phyloP scores from a whole-genome alignment of 2,113 vertebrate genomes.

The Laterallus jamaicensis region DNA sequence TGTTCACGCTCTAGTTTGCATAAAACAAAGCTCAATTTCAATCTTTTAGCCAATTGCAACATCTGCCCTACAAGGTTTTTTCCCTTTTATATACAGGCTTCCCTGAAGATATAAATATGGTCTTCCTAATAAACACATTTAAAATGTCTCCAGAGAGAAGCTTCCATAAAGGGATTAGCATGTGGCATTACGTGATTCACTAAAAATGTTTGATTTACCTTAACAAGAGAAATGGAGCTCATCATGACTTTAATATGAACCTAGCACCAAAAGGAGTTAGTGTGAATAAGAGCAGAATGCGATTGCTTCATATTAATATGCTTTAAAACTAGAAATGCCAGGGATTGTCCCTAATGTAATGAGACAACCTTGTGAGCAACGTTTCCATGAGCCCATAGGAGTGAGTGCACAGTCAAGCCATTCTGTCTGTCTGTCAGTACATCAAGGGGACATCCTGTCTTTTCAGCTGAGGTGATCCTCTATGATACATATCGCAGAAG shows the following conservation, averaged over 20 bases:
- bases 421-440: not conserved
- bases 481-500: not conserved
- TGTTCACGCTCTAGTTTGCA: slow-evolving; percentile 62
- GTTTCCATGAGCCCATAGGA: not conserved
- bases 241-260: not conserved
- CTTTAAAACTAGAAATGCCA: not conserved
- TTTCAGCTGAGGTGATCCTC: slow-evolving; percentile 5
- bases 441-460: not conserved
- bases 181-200: not conserved
- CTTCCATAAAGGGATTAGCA: slow-evolving; percentile 22
- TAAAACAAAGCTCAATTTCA: slow-evolving; percentile 68
- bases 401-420: not conserved
- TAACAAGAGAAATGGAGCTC: not conserved
- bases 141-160: slow-evolving; percentile 41
- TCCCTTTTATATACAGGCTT: slow-evolving; percentile 55
- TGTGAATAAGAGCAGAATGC: not conserved
- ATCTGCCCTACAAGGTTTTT: slow-evolving; percentile 70
- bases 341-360: not conserved
- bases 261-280: not conserved
- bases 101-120: slow-evolving; percentile 66
- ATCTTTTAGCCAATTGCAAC: slow-evolving; percentile 67
- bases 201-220: slow-evolving; percentile 43
- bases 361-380: not conserved
- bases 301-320: not conserved
- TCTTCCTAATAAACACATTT: slow-evolving; percentile 51